Evolutionary conservation across 1,140 invertebrate genomes (phyloP).

Genomic region (Drosophila pallidifrons): DNA sequence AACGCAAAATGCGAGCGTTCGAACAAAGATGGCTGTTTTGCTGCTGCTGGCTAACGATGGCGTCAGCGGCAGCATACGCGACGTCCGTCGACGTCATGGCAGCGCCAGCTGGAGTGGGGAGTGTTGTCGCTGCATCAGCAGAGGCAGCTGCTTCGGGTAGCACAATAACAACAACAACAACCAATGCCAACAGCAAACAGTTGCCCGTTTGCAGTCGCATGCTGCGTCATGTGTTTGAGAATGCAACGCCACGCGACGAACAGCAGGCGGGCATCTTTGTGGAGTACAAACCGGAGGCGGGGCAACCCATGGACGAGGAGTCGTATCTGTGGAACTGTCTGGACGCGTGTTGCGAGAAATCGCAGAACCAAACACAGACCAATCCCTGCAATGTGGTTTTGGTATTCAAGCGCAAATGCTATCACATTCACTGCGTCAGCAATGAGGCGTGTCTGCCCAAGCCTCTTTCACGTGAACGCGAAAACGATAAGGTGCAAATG

Average conservation of each 20-base stretch:
- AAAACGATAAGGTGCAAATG: slow-evolving; percentile 88
- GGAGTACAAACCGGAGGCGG: slow-evolving; percentile 62
- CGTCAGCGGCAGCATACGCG: slow-evolving; percentile 66
- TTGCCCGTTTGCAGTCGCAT: slow-evolving; percentile 62
- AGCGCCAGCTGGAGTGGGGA: slow-evolving; percentile 10
- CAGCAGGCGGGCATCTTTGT: slow-evolving; percentile 70
- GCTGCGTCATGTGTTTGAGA: slow-evolving; percentile 78
- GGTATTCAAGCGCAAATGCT: slow-evolving; percentile 91
- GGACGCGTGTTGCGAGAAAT: slow-evolving; percentile 88
- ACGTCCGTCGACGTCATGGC: slow-evolving; percentile 58
- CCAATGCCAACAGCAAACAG: slow-evolving; percentile 7
- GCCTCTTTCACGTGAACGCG: slow-evolving; percentile 85
- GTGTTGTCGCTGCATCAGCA: background rate
- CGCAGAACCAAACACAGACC: slow-evolving; percentile 74
- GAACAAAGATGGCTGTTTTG: slow-evolving; percentile 33
- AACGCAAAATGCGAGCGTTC: slow-evolving; percentile 12
- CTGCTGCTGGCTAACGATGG: slow-evolving; percentile 45
- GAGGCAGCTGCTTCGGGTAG: background rate
- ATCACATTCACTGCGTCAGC: slow-evolving; percentile 89
- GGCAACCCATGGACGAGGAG: slow-evolving; percentile 58
- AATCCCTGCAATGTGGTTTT: slow-evolving; percentile 91
- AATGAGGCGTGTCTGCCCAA: slow-evolving; percentile 90
- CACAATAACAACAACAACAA: slow-evolving; percentile 11
- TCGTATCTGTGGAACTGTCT: slow-evolving; percentile 87
- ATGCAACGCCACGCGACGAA: slow-evolving; percentile 71